Percentiles rank a stretch among this genome's conserved stretches.
Evolutionary conservation across 2,888 invertebrate genomes (phyloP).

Genomic region (Anaspis maculata): DNA sequence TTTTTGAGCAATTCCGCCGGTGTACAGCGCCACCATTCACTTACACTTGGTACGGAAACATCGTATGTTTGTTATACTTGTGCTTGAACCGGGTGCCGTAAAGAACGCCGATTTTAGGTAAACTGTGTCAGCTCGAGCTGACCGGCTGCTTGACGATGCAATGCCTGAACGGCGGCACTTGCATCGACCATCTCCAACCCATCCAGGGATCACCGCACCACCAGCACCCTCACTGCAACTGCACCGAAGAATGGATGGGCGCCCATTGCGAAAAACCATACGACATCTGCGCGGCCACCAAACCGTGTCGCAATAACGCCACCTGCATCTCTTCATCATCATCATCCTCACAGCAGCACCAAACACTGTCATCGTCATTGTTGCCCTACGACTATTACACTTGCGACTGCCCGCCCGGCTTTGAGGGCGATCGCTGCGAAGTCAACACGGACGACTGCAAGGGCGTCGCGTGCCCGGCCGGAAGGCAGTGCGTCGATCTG

Average conservation of each 20-base stretch:
- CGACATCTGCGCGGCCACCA: conserved; percentile 48
- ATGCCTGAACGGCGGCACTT: conserved; percentile 48
- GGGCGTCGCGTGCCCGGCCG: conserved; percentile 40
- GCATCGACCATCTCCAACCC: conserved; percentile 47
- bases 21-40: too few relatives aligned
- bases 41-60: too few relatives aligned
- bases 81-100: neutral
- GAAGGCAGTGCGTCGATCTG: conserved; percentile 48
- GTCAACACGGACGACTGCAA: conserved; percentile 57
- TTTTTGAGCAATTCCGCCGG: too few relatives aligned
- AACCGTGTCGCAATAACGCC: conserved; percentile 57
- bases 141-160: conserved; percentile 46
- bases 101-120: conserved; percentile 40
- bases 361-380: too few relatives aligned
- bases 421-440: conserved; percentile 57
- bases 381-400: conserved; percentile 46
- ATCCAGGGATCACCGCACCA: conserved; percentile 36
- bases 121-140: conserved; percentile 46
- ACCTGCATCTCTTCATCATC: conserved; percentile 47
- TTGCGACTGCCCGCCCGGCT: conserved; percentile 60
- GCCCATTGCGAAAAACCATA: conserved; percentile 48
- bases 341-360: too few relatives aligned
- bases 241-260: conserved; percentile 51
- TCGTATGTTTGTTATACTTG: too few relatives aligned
- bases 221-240: conserved; percentile 48